phyloP scores from a whole-genome alignment of 2,888 invertebrate species.

The Lumbricus terrestris region DNA sequence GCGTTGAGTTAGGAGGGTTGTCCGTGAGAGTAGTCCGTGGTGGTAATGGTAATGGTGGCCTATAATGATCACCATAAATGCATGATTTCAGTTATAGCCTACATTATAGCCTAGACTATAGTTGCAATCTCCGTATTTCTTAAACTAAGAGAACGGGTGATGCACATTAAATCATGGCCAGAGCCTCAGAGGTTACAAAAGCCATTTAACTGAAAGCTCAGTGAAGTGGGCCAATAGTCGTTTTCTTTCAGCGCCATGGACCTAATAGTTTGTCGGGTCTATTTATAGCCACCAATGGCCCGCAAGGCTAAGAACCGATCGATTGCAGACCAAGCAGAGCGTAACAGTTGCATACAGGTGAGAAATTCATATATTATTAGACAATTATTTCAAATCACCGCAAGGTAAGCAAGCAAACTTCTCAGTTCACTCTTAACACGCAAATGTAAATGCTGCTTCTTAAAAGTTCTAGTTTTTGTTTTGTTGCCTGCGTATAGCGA shows the following conservation, averaged over 20 bases:
- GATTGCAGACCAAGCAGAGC: background rate
- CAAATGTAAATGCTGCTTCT: background rate
- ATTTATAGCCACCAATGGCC: background rate
- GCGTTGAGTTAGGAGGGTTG: no score
- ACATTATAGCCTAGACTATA: no score
- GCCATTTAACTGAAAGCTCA: no score
- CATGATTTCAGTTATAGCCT: no score
- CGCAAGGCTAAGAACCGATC: background rate
- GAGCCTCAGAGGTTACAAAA: no score
- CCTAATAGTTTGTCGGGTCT: no score
- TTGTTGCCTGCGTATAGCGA: background rate
- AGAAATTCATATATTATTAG: background rate
- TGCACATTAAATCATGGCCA: no score
- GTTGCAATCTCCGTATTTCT: no score
- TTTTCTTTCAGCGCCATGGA: background rate
- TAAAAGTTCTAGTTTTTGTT: background rate
- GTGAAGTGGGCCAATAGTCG: background rate
- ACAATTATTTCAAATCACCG: background rate
- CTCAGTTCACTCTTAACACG: background rate
- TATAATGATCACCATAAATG: no score
- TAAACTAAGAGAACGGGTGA: no score
- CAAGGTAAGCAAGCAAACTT: background rate
- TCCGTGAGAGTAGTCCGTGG: no score
- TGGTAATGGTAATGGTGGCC: no score
- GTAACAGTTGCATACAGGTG: background rate